Base-by-base conservation (phyloP, 2,888 invertebrate species). In the Buathra laborator region DNA sequence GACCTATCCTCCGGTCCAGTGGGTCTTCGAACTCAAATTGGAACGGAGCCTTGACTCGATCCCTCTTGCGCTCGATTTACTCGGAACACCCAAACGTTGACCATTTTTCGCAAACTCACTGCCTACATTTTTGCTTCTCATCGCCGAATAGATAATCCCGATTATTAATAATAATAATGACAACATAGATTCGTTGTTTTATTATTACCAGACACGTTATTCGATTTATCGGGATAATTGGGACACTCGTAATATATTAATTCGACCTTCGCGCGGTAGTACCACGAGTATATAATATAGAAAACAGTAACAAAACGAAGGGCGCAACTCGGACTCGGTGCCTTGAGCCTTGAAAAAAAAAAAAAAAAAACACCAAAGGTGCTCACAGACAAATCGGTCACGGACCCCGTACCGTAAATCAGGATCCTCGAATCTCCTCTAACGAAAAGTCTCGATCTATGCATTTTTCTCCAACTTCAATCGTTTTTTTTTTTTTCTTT, bases 1-100 rank as follows among this genome's bases (percentile, higher is more conserved):
- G 89, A 89, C 89, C 89, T 88, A 91, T 91, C 89, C 88, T 86
- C 86, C 75, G 79, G 64, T 86, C 71, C 83, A 78, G 68, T 87
- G 89, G 91, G 92, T 92, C 92, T 91, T 91, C 88, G 92, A 92
- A 92, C 92, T 86, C 88, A 84, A 92, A 91, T 91, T 92, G 90
- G 92, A 89, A 90, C 92, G 86, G 87, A 88, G 87, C 92, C 92
- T 92, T 92, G 92, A 92, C 91, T 91, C 90, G 87, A 84, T 74
- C 81, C 83, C 81, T 72, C 82, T 74, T 71, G 78, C 75, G 86
- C 86, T 86, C 80, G n/a, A 81, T 84, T 74, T 62, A 46, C 72
- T 37, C 68, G 37, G 24, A 70, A 48, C 74, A 3, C 19, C 29
- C 62, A 16, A 48, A 29, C 46, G 12, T 16, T 19, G 24, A 62